Evolutionary conservation across 2,888 invertebrate species (phyloP).

Genomic region (Cephus spinipes): DNA sequence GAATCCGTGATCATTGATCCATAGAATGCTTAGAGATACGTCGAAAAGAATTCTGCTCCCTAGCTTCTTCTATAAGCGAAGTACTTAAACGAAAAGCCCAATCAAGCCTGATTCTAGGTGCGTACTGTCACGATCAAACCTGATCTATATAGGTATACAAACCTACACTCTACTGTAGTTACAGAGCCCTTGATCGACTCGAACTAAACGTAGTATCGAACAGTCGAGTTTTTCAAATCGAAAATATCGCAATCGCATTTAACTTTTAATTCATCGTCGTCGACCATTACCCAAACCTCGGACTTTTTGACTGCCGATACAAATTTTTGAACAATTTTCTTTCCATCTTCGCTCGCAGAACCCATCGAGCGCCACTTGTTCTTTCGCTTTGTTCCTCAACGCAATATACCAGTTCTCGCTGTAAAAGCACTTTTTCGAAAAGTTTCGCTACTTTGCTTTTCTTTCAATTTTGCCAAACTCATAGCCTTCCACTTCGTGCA

Average conservation of each 20-base stretch:
- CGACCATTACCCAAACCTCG: not conserved
- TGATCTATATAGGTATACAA: constrained; percentile 3
- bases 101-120: not conserved
- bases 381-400: not conserved
- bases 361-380: not conserved
- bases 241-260: constrained; percentile 1
- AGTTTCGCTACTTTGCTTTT: not conserved
- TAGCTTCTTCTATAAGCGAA: constrained; percentile 9
- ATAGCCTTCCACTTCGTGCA: not conserved
- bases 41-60: not conserved
- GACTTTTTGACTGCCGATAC: not conserved
- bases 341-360: not conserved
- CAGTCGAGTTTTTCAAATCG: constrained; percentile 12
- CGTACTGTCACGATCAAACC: constrained; percentile 3
- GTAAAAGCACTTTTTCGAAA: not conserved
- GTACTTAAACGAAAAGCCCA: not conserved
- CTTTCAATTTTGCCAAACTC: not conserved
- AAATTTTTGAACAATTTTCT: not conserved
- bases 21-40: not conserved
- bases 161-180: constrained; percentile 7
- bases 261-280: not conserved
- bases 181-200: constrained; percentile 10
- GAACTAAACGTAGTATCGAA: constrained; percentile 15
- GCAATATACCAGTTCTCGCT: not conserved
- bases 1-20: not conserved